Conservation (phyloP, 2,113 vertebrate species). For the Amphiprion ocellaris region DNA sequence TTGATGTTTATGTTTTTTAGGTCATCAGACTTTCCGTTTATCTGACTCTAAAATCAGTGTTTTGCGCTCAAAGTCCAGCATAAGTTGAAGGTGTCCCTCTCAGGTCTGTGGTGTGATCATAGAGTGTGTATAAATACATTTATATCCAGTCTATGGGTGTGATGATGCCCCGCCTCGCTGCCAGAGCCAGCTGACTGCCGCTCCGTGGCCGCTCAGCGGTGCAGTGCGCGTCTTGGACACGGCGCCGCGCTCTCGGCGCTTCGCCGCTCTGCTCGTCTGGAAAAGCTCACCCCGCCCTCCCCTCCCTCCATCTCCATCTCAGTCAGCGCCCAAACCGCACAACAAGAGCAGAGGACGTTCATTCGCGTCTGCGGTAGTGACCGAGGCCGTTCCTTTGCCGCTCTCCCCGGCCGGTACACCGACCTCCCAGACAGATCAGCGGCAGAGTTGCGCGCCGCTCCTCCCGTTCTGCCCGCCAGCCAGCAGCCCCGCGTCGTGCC, state of each 20-base stretch:
- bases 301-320: constrained; percentile 35
- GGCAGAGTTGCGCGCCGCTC: constrained; percentile 42
- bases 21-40: too few species aligned
- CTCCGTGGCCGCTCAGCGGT: constrained; percentile 33
- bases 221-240: constrained; percentile 78
- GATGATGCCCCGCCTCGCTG: constrained; percentile 40
- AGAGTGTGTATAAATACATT: too few species aligned
- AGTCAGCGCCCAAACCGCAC: constrained; percentile 5
- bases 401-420: constrained; percentile 21
- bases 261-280: constrained; percentile 34
- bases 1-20: too few species aligned
- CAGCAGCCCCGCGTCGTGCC: not conserved
- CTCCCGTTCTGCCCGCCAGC: not conserved
- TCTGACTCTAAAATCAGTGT: too few species aligned
- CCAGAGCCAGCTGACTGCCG: constrained; percentile 26
- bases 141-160: not conserved
- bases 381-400: constrained; percentile 12
- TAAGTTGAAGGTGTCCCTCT: not conserved
- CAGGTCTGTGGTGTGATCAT: not conserved
- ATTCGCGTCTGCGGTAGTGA: constrained; percentile 8
- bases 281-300: constrained; percentile 17
- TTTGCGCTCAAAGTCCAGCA: too few species aligned
- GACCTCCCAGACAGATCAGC: not conserved
- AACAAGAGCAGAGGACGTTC: constrained; percentile 15
- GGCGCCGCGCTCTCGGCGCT: constrained; percentile 76